Evolutionary conservation across 2,797 vertebrate genomes (phyloP).

Genomic region (Lithobates pipiens): DNA sequence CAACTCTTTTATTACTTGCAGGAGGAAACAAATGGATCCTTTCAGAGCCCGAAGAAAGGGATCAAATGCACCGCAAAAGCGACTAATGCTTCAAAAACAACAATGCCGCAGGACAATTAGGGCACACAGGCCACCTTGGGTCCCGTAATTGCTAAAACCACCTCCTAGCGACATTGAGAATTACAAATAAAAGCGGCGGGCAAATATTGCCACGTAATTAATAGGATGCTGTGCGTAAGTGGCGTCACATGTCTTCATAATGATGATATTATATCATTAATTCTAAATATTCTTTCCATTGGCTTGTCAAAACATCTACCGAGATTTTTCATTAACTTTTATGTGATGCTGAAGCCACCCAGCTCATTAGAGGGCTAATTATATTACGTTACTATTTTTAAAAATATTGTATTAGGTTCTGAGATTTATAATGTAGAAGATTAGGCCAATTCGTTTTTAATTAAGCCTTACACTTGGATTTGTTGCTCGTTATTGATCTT

Average conservation of each 20-base stretch:
- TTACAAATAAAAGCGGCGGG: not conserved
- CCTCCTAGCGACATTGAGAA: not conserved
- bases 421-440: slow-evolving; percentile 18
- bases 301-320: slow-evolving; percentile 29
- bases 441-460: slow-evolving; percentile 35
- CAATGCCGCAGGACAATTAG: not conserved
- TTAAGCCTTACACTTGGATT: not conserved
- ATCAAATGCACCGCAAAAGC: not conserved
- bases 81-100: not conserved
- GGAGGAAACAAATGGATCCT: not conserved
- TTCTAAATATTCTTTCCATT: slow-evolving; percentile 16
- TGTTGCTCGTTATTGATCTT: not conserved
- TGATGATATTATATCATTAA: slow-evolving; percentile 29
- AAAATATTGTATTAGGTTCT: not conserved
- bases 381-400: not conserved
- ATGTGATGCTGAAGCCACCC: not conserved
- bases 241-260: slow-evolving; percentile 12
- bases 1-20: too few species aligned
- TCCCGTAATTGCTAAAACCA: not conserved
- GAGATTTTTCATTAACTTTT: slow-evolving; percentile 14
- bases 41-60: not conserved
- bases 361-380: slow-evolving; percentile 21
- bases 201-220: slow-evolving; percentile 21
- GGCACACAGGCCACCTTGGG: not conserved
- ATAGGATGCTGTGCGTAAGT: not conserved